Conservation (phyloP, 2,113 vertebrate species). For the Serilophus lunatus region DNA sequence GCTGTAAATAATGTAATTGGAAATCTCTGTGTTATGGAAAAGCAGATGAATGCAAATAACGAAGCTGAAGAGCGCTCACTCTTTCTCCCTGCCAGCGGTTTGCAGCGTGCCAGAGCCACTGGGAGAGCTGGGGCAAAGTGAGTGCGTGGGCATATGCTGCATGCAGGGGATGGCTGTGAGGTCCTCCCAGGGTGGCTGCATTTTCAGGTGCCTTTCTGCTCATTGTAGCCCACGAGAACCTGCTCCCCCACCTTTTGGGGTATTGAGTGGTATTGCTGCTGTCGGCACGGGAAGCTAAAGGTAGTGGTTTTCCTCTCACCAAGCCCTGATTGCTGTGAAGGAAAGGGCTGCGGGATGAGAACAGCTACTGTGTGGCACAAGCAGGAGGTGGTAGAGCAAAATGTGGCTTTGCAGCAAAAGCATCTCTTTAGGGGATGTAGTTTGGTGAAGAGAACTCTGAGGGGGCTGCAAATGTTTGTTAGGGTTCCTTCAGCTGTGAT, state of each 20-base stretch:
- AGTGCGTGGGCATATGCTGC: not conserved
- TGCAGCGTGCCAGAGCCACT: not conserved
- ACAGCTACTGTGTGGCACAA: fast-evolving
- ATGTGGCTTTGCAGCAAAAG: not conserved
- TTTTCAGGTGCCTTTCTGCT: not conserved
- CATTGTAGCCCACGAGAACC: not conserved
- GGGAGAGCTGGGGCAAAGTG: not conserved
- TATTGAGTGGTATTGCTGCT: not conserved
- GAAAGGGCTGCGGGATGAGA: not conserved
- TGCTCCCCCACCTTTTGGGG: not conserved
- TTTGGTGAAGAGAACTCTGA: not conserved
- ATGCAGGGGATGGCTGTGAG: not conserved
- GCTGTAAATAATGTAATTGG: constrained; percentile 64
- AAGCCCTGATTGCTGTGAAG: not conserved
- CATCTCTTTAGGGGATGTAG: not conserved
- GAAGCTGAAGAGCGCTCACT: not conserved
- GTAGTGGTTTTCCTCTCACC: not conserved
- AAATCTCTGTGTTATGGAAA: constrained; percentile 39
- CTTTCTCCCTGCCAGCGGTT: not conserved
- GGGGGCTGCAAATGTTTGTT: not conserved
- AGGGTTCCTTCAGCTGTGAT: not conserved
- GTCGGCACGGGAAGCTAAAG: not conserved
- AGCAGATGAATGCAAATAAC: constrained; percentile 42
- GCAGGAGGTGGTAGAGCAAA: not conserved
- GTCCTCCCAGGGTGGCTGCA: not conserved